Percentiles rank a stretch among this genome's conserved stretches.
Conservation (phyloP, 2,888 invertebrate species). For the Lepidochrysops patricia region DNA sequence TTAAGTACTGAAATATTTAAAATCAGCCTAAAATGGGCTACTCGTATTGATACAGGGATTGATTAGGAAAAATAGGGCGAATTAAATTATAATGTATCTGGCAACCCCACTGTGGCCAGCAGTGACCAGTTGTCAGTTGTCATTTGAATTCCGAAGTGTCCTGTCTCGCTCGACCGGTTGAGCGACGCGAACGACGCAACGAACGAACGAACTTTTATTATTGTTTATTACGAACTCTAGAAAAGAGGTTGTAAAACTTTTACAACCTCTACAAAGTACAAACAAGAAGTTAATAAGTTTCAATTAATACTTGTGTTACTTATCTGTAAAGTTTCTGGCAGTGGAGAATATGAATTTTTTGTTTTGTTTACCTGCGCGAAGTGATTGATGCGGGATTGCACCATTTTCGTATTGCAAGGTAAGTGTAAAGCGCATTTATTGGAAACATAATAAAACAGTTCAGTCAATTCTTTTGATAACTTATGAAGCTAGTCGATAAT, state of each 20-base stretch:
- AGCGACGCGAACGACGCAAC: slow-evolving; percentile 59
- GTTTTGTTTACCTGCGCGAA: not conserved
- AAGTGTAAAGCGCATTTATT: not conserved
- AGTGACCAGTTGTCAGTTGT: not conserved
- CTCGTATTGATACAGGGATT: too few species aligned
- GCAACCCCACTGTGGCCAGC: too few species aligned
- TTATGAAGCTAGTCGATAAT: too few species aligned
- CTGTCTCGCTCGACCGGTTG: slow-evolving; percentile 51
- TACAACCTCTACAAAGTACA: not conserved
- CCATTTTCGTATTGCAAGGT: not conserved
- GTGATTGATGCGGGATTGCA: slow-evolving; percentile 3
- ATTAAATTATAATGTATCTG: too few species aligned
- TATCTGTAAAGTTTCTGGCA: not conserved
- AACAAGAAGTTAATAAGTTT: not conserved
- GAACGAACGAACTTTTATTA: slow-evolving; percentile 60
- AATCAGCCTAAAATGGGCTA: too few species aligned
- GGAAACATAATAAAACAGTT: not conserved
- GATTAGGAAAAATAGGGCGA: too few species aligned
- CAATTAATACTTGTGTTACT: not conserved
- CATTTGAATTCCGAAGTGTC: too few species aligned
- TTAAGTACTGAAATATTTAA: too few species aligned
- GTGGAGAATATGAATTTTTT: not conserved
- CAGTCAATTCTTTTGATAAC: not conserved
- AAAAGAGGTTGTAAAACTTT: too few species aligned
- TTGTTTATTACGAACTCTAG: slow-evolving; percentile 2